These are phyloP conservation scores for Botia almorhae DNA, from an alignment of 2,797 vertebrate genomes.

Conservation along the genomic window DNA sequence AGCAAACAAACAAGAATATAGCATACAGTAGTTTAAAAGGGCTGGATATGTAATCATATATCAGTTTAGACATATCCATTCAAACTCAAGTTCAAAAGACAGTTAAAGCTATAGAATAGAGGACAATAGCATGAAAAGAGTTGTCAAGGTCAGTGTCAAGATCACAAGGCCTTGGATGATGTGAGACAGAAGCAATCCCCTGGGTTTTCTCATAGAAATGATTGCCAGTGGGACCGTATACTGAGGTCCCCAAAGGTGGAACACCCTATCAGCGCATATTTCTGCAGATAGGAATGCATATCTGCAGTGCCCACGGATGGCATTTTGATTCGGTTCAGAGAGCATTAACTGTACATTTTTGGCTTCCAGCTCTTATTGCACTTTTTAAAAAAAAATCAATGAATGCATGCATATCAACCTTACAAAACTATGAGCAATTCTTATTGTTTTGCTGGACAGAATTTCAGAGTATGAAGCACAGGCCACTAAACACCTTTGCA, in stretches of 20 bases:
- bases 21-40: not conserved
- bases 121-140: slow-evolving; percentile 23
- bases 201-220: slow-evolving; percentile 23
- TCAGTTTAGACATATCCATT: not conserved
- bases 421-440: not conserved
- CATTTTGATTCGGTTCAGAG: slow-evolving; percentile 37
- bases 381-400: not conserved
- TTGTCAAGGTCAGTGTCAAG: slow-evolving; percentile 28
- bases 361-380: not conserved
- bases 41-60: not conserved
- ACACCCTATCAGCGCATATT: slow-evolving; percentile 31
- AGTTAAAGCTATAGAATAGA: not conserved
- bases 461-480: not conserved
- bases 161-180: slow-evolving; percentile 28
- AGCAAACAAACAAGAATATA: not conserved
- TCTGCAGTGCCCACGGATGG: slow-evolving; percentile 19
- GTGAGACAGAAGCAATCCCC: slow-evolving; percentile 12
- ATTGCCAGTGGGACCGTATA: slow-evolving; percentile 40
- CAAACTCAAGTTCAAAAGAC: slow-evolving; percentile 11
- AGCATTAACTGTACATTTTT: slow-evolving; percentile 31
- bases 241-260: slow-evolving; percentile 43
- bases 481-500: not conserved
- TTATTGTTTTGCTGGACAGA: not conserved
- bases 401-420: not conserved
- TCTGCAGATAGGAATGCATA: slow-evolving; percentile 36